These are phyloP conservation scores for Lipotes vexillifer DNA, from an alignment of 2,113 vertebrate genomes.

Conservation along the genomic window DNA sequence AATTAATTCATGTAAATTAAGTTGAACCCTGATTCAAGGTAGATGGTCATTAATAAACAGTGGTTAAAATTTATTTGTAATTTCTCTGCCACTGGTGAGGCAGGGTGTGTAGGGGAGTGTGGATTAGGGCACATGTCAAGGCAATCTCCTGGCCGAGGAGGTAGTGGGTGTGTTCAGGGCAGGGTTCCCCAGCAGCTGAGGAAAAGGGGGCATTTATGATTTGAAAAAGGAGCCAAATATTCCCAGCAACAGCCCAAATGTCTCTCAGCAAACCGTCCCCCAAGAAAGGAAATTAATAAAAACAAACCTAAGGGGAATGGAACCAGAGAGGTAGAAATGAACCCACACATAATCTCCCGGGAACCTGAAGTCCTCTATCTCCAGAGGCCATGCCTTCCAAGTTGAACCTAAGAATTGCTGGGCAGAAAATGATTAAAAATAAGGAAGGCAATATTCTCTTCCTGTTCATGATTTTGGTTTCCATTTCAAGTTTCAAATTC, in stretches of 20 bases:
- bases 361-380: conserved; percentile 17
- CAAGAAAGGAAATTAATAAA: conserved; percentile 26
- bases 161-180: not conserved
- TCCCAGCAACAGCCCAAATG: not conserved
- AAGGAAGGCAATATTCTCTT: conserved; percentile 71
- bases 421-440: conserved; percentile 67
- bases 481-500: conserved; percentile 70
- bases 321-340: conserved; percentile 23
- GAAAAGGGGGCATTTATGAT: not conserved
- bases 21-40: not conserved
- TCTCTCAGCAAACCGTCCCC: not conserved
- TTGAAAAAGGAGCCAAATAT: not conserved
- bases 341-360: conserved; percentile 16
- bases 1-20: conserved; percentile 20
- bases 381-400: conserved; percentile 49
- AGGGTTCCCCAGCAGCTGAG: not conserved
- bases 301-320: not conserved
- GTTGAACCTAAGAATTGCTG: conserved; percentile 47
- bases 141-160: not conserved
- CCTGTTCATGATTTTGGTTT: conserved; percentile 68
- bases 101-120: no score
- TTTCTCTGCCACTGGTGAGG: not conserved
- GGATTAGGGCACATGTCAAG: not conserved
- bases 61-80: not conserved
- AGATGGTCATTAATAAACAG: not conserved